Conservation (phyloP, 2,113 vertebrate species). For the Tachysurus fulvidraco region DNA sequence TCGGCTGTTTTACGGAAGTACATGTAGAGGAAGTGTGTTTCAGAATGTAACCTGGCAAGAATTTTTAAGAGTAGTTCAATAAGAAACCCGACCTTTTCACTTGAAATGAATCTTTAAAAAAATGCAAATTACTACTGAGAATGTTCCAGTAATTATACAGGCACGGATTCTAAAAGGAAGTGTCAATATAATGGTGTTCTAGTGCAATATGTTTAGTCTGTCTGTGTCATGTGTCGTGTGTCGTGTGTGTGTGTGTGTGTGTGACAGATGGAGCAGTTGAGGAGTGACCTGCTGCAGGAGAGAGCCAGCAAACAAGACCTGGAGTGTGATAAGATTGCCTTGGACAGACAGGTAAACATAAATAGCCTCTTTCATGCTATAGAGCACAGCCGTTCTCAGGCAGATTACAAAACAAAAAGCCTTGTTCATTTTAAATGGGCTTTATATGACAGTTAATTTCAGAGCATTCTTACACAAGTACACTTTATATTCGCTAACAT, state of each 20-base stretch:
- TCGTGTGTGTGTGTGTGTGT: constrained; percentile 48
- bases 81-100: constrained; percentile 30
- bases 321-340: constrained; percentile 95
- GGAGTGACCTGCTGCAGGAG: constrained; percentile 92
- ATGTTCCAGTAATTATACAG: constrained; percentile 1
- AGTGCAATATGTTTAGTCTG: background rate
- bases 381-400: background rate
- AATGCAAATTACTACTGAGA: background rate
- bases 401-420: background rate
- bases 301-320: constrained; percentile 88
- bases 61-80: constrained; percentile 52
- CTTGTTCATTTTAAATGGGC: background rate
- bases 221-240: constrained; percentile 42
- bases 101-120: background rate
- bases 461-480: background rate
- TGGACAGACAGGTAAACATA: constrained; percentile 91
- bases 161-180: background rate
- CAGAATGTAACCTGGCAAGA: constrained; percentile 61
- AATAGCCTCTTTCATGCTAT: background rate
- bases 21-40: background rate
- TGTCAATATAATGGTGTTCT: background rate
- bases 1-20: background rate
- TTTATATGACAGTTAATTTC: background rate
- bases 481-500: background rate
- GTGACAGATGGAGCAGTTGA: constrained; percentile 92